A percentile compares a stretch with the other conserved stretches of the same genome.
Conservation (phyloP, 2,797 vertebrate species). For the Pantherophis alleghaniensis region DNA sequence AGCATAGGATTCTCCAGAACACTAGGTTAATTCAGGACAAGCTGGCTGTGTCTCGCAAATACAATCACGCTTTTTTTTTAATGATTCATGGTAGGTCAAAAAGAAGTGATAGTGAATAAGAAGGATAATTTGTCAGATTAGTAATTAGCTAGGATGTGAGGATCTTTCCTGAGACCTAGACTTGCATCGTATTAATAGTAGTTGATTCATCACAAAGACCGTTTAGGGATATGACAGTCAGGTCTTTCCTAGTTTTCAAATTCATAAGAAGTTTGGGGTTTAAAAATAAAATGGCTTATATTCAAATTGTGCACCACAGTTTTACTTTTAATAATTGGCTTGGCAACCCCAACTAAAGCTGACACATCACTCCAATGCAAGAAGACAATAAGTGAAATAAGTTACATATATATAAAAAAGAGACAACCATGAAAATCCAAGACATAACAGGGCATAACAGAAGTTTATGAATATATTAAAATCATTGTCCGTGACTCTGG, state of each 20-base stretch:
- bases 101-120: background rate
- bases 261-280: slow-evolving; percentile 2
- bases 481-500: background rate
- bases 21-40: background rate
- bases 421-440: slow-evolving; percentile 1
- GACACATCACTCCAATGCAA: background rate
- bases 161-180: background rate
- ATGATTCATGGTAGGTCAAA: background rate
- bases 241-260: background rate
- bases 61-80: background rate
- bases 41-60: background rate
- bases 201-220: background rate
- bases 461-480: background rate
- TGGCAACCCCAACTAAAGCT: slow-evolving; percentile 25
- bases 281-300: slow-evolving; percentile 2
- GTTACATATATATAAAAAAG: background rate
- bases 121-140: background rate
- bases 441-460: background rate
- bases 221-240: background rate
- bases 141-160: background rate
- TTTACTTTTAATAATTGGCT: slow-evolving; percentile 23
- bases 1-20: background rate
- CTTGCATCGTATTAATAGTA: background rate
- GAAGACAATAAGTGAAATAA: slow-evolving; percentile 2
- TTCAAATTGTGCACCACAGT: background rate